Evolutionary conservation across 2,113 vertebrate species (phyloP), one percentile per base, ranked within the genome.

Genomic region (Rissa tridactyla): DNA sequence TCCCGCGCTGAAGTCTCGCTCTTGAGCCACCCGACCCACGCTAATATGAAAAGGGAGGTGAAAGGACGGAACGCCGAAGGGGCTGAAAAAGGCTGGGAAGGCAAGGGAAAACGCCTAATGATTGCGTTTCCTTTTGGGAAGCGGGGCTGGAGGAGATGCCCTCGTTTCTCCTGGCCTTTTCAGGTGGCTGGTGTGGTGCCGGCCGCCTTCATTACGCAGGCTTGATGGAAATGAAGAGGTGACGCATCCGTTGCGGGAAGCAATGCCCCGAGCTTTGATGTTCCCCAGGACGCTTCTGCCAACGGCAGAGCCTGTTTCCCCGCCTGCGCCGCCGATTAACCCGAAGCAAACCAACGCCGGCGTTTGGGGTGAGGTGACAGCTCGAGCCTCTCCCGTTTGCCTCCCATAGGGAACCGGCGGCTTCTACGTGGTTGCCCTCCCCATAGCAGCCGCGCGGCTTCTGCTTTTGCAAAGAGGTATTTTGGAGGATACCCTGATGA

Each of bases 221-320:
- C 85, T 94, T n/a, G 87, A 89, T 94, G 62, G 88, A 81, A 95
- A 97, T 82, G 6, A 71, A 68, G 96, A 79, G 78, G 36, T 95
- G 95, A 97, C 94, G 96, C 95, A 94, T 97, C 66, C 57, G 86
- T 83, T 42, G 22, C 69, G 80, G 95, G 96, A 96, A 96, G 94
- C 61, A 95, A 93, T 96, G 2, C 93, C 88, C 71, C 15, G 29
- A 90, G 82, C 89, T 96, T 96, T 97, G 95, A 77, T 94, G 88
- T 95, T 91, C 73, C 27, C 38, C 44, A 10, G 61, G 92, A 86
- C 22, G 66, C 66, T 52, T 40, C 10, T 49, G 64, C 0, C 0
- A 51, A 42, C 0, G 8, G 92, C 78, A 91, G 80, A 92, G 71
- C 92, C 71, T 76, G 91, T 81, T 92, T 66, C 44, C 58, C 19